Conservation (phyloP, 2,113 vertebrate species). For the Rhabdornis inornatus region DNA sequence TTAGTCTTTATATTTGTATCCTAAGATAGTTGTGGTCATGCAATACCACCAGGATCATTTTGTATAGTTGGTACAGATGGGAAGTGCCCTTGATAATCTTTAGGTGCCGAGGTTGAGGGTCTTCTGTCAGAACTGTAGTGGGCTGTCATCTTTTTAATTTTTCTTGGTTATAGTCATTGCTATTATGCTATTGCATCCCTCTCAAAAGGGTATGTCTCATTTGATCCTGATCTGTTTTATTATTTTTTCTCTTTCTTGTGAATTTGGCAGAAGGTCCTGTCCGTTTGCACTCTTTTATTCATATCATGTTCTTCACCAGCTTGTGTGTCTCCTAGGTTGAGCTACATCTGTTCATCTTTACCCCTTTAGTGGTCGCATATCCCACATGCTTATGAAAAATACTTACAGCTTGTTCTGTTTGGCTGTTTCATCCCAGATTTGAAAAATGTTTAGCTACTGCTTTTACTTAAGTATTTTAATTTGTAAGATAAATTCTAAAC, state of each 20-base stretch:
- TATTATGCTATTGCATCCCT: neutral
- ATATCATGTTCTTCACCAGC: neutral
- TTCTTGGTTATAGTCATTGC: neutral
- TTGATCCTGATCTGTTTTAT: neutral
- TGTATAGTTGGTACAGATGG: neutral
- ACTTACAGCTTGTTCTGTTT: neutral
- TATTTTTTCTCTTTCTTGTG: rapidly evolving
- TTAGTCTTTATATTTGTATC: neutral
- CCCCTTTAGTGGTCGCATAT: neutral
- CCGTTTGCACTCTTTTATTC: neutral
- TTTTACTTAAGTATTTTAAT: neutral
- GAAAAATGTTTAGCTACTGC: neutral
- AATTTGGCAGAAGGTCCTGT: neutral
- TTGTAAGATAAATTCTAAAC: neutral
- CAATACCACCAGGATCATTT: neutral
- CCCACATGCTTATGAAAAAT: neutral
- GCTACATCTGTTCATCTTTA: neutral
- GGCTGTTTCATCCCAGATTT: neutral
- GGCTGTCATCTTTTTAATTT: neutral
- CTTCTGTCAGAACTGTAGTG: neutral
- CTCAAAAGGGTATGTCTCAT: neutral
- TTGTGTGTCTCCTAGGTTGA: neutral
- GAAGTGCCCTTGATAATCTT: neutral
- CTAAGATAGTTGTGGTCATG: neutral
- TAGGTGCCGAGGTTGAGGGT: neutral